Evolutionary conservation across 2,797 vertebrate genomes (phyloP), one percentile per base, ranked within the genome.

Genomic region (Echiichthys vipera): DNA sequence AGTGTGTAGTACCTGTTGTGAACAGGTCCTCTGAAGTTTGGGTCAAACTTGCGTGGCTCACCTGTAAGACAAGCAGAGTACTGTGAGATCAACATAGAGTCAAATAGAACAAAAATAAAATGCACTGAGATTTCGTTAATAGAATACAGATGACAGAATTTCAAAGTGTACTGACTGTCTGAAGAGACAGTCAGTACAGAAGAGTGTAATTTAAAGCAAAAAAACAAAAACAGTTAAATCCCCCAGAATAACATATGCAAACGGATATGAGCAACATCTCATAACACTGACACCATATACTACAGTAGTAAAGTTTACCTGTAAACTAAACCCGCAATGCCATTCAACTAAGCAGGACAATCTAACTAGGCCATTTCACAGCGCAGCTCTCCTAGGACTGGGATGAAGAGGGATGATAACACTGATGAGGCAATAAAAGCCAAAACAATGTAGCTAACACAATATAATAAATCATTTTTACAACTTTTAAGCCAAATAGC

Each of bases 1-100:
- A 29, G 40, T 54, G 8, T 65, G 57, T 13, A 3, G 8, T 97
- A 99, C 98, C 98, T 97, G 84, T 95, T 95, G 50, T 93, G 93
- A 89, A 96, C 88, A 57, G 98, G 98, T 63, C 98, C 97, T 93
- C 93, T 95, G 95, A 99, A 99, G 82, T 95, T 93, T 0, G 96
- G 95, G 83, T 99, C 97, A 93, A 96, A 97, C 90, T 93, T 95
- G 87, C 93, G 95, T 56, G 96, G 94, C 83, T 96, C 94, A 96
- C 96, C 98, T 99, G 92, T 43, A 95, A 96, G 74, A 91, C 83
- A 95, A 85, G 20, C n/a, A 81, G 37, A 78, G 47, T 2, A 59
- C 18, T 9, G 7, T 36, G 9, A 57, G 7, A 50, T 80, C 14
- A n/a, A n/a, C n/a, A n/a, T 65, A 81, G 42, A 15, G 30, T 66